A percentile compares a stretch with the other conserved stretches of the same genome.
Evolutionary conservation across 1,140 invertebrate species (phyloP).

Genomic region (Procambarus virginalis): DNA sequence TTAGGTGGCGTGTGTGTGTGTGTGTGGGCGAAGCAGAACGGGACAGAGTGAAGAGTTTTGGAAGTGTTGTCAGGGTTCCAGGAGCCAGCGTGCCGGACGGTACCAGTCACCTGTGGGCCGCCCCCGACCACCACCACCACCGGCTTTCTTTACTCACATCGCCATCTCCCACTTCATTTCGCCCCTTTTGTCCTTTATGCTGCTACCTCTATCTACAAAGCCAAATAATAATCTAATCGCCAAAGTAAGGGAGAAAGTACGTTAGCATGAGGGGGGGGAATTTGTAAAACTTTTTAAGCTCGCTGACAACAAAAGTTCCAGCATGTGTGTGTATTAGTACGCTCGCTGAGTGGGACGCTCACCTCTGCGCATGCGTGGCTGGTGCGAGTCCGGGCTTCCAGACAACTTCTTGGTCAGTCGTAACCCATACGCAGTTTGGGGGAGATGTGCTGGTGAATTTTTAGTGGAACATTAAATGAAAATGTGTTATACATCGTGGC

Average conservation of each 20-base stretch:
- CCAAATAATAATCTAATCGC: not conserved
- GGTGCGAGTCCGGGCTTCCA: not conserved
- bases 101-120: not conserved
- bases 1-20: not conserved
- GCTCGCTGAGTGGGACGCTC: conserved; percentile 19
- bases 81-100: not conserved
- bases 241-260: not conserved
- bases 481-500: conserved; percentile 53
- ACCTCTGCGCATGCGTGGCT: not conserved
- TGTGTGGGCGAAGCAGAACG: not conserved
- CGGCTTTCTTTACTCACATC: not conserved
- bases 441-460: conserved; percentile 45
- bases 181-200: no score
- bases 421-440: conserved; percentile 20
- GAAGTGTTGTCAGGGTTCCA: not conserved
- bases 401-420: conserved; percentile 27
- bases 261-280: not conserved
- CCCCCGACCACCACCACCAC: not conserved
- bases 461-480: conserved; percentile 51
- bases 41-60: not conserved
- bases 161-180: no score
- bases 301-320: not conserved
- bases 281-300: not conserved
- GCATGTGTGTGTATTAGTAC: not conserved
- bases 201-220: not conserved